These are phyloP conservation scores for Amphipoea lucens DNA, from an alignment of 2,888 invertebrate genomes.

Conservation along the genomic window DNA sequence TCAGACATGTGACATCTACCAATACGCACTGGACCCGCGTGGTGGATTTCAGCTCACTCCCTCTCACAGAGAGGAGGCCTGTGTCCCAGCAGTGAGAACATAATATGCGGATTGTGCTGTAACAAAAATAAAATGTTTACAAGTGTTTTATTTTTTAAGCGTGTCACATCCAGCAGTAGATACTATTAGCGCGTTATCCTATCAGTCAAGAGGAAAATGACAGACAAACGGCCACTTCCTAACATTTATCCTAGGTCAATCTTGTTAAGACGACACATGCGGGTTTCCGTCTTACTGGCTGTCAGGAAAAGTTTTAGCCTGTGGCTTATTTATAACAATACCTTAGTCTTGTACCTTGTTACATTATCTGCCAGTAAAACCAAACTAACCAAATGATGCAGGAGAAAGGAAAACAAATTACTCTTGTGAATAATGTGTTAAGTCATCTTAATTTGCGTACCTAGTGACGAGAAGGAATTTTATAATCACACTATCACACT, in stretches of 20 bases:
- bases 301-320: conserved; percentile 21
- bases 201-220: conserved; percentile 85
- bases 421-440: too few relatives aligned
- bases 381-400: background rate
- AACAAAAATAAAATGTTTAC: background rate
- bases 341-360: background rate
- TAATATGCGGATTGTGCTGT: too few relatives aligned
- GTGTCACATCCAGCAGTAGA: conserved; percentile 64
- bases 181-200: conserved; percentile 61
- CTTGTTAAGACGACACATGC: conserved; percentile 74
- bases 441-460: too few relatives aligned
- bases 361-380: background rate
- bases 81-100: too few relatives aligned
- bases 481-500: too few relatives aligned
- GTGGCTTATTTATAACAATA: background rate
- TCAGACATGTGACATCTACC: too few relatives aligned
- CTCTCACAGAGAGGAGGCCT: too few relatives aligned
- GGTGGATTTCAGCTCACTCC: too few relatives aligned
- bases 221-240: conserved; percentile 85
- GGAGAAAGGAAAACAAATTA: too few relatives aligned
- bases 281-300: conserved; percentile 38
- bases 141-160: conserved; percentile 8
- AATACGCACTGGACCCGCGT: too few relatives aligned
- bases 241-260: conserved; percentile 86
- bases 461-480: too few relatives aligned